Percentiles rank a stretch among this genome's conserved stretches.
Conservation (phyloP, 2,797 vertebrate species). For the Lithobates pipiens region DNA sequence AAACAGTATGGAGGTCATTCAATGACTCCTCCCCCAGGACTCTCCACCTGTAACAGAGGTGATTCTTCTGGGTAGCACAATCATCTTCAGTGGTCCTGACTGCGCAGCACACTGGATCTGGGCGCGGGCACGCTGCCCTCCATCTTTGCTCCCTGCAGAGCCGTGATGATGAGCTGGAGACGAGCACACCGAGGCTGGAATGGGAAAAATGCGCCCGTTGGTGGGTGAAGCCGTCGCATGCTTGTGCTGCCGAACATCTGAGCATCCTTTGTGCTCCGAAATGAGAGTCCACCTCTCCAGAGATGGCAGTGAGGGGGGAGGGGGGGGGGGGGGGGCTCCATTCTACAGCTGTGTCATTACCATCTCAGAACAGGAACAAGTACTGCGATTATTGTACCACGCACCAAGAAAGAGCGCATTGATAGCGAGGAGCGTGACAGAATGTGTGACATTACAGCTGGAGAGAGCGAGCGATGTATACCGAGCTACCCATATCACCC, state of each 20-base stretch:
- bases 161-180: no score
- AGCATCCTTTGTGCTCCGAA: constrained; percentile 33
- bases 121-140: no score
- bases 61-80: no score
- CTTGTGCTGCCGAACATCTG: constrained; percentile 14
- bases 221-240: constrained; percentile 2
- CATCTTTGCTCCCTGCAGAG: no score
- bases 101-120: no score
- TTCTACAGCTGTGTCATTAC: constrained; percentile 70
- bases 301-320: background rate
- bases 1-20: no score
- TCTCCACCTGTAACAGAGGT: no score
- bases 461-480: no score
- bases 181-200: background rate
- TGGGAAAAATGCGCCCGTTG: background rate
- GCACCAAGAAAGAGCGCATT: constrained; percentile 60
- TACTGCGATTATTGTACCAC: constrained; percentile 49
- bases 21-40: no score
- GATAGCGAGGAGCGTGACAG: background rate
- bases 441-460: constrained; percentile 18
- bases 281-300: constrained; percentile 14
- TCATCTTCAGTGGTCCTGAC: no score
- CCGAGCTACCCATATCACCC: no score
- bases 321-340: constrained; percentile 15
- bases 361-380: constrained; percentile 65